Percentiles rank a stretch among this genome's conserved stretches.
These are phyloP conservation scores for Alsophila aescularia DNA, from an alignment of 2,888 invertebrate genomes.

Conservation along the genomic window DNA sequence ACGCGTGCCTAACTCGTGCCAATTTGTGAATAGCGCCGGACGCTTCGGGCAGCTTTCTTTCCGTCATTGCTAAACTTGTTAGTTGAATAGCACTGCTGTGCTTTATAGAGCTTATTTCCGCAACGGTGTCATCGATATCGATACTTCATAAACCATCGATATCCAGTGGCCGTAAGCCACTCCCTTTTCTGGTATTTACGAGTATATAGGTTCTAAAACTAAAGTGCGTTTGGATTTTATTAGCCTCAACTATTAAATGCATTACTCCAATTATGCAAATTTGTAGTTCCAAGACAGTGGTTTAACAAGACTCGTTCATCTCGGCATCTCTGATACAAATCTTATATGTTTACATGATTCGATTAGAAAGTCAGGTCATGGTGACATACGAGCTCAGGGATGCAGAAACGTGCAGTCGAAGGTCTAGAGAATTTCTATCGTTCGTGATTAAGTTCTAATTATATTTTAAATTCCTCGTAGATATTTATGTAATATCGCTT, in stretches of 20 bases:
- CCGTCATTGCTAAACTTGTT: constrained; percentile 80
- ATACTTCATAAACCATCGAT: constrained; percentile 37
- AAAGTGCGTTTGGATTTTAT: constrained; percentile 28
- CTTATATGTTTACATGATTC: constrained; percentile 41
- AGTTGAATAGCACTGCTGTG: constrained; percentile 75
- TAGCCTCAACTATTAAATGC: constrained; percentile 31
- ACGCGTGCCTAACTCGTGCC: constrained; percentile 82
- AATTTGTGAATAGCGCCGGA: constrained; percentile 82
- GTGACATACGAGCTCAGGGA: constrained; percentile 38
- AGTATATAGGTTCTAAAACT: constrained; percentile 24
- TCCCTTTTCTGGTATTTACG: constrained; percentile 27
- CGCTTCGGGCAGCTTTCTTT: constrained; percentile 81
- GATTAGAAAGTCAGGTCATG: constrained; percentile 41
- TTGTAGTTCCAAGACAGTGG: constrained; percentile 32
- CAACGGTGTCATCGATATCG: constrained; percentile 58
- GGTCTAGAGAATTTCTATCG: constrained; percentile 33
- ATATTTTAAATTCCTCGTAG: constrained; percentile 30
- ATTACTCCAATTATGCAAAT: constrained; percentile 39
- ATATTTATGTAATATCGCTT: constrained; percentile 27
- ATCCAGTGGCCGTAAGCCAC: constrained; percentile 31
- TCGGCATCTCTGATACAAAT: constrained; percentile 39
- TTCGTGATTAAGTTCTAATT: constrained; percentile 38
- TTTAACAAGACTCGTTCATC: constrained; percentile 38
- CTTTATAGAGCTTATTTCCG: constrained; percentile 60
- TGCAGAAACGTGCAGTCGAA: constrained; percentile 36